Evolutionary conservation across 2,113 vertebrate genomes (phyloP).

Genomic region (Sinocyclocheilus rhinocerous): DNA sequence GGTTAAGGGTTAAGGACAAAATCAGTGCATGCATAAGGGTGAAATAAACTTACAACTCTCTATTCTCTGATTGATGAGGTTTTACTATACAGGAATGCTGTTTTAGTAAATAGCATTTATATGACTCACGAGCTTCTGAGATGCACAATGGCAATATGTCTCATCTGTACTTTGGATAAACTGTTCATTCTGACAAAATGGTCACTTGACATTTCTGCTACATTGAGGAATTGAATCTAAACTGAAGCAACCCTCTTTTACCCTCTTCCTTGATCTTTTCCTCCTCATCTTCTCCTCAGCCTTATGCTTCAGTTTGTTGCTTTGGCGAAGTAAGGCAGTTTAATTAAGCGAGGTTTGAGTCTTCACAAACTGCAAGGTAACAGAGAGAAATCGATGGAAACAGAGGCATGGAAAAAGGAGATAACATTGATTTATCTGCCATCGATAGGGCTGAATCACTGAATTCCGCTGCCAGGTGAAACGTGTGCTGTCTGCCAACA

Average conservation of each 20-base stretch:
- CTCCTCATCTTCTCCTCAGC: conserved; percentile 62
- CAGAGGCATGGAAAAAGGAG: conserved; percentile 92
- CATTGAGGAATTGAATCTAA: conserved; percentile 1
- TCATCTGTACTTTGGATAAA: conserved; percentile 18
- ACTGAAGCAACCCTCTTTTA: conserved; percentile 6
- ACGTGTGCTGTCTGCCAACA: conserved; percentile 73
- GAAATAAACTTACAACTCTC: neutral
- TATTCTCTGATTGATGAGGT: conserved; percentile 8
- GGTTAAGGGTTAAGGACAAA: neutral
- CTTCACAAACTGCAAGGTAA: conserved; percentile 91
- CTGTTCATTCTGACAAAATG: conserved; percentile 30
- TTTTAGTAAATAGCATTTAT: neutral
- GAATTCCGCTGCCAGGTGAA: conserved; percentile 73
- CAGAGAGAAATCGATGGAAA: conserved; percentile 86
- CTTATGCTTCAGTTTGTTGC: conserved; percentile 72
- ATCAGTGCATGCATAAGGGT: neutral
- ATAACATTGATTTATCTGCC: conserved; percentile 91
- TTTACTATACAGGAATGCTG: neutral
- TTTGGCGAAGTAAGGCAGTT: conserved; percentile 72
- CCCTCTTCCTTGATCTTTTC: conserved; percentile 23
- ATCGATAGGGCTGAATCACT: conserved; percentile 77
- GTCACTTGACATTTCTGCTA: conserved; percentile 34
- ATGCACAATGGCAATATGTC: conserved; percentile 14
- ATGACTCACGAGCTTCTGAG: conserved; percentile 22
- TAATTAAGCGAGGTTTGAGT: conserved; percentile 90